phyloP scores from a whole-genome alignment of 1,140 invertebrate species.

The Apis cerana region DNA sequence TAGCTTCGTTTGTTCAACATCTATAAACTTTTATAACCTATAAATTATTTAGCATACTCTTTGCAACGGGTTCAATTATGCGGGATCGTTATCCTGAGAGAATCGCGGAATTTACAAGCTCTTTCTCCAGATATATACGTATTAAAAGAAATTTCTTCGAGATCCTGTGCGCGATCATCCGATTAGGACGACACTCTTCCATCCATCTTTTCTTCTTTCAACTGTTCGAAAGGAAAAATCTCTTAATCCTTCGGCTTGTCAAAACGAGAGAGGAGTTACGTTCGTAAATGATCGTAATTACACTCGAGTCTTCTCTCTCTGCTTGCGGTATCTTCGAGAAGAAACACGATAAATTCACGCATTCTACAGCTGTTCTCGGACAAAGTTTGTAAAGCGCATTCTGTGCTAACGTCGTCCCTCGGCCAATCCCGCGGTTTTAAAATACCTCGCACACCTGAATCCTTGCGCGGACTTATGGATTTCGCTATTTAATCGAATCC shows the following conservation, averaged over 20 bases:
- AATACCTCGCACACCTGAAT: neutral
- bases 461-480: neutral
- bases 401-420: conserved; percentile 16
- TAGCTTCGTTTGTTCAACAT: no score
- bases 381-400: conserved; percentile 38
- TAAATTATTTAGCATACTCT: no score
- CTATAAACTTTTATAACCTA: no score
- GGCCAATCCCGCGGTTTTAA: conserved; percentile 13
- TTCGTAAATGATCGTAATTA: conserved; percentile 18
- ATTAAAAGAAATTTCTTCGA: no score
- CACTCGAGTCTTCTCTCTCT: neutral
- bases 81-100: no score
- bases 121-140: no score
- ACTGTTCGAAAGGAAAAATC: neutral
- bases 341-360: conserved; percentile 49
- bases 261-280: conserved; percentile 22
- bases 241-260: conserved; percentile 1
- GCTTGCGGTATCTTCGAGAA: neutral
- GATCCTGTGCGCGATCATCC: neutral
- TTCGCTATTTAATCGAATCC: neutral
- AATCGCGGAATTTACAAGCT: no score
- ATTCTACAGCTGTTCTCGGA: conserved; percentile 29
- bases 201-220: neutral
- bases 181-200: neutral
- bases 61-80: no score